A percentile compares a stretch with the other conserved stretches of the same genome.
These are phyloP conservation scores for Pampus argenteus DNA, from an alignment of 2,797 vertebrate species.

Conservation along the genomic window DNA sequence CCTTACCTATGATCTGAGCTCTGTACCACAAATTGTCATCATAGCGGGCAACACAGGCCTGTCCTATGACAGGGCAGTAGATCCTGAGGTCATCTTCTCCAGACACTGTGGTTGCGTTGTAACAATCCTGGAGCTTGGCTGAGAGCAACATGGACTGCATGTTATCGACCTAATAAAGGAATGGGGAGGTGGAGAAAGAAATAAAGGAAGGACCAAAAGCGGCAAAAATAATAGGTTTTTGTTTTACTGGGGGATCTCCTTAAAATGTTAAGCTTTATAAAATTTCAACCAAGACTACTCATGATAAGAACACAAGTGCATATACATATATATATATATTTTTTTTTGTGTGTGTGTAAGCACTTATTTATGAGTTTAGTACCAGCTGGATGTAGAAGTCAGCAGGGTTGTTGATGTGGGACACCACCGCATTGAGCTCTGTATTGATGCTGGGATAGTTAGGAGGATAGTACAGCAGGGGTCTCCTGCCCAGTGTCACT, in stretches of 20 bases:
- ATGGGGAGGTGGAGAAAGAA: background rate
- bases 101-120: conserved; percentile 38
- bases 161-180: conserved; percentile 73
- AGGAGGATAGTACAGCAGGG: conserved; percentile 72
- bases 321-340: too few species aligned
- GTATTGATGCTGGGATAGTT: conserved; percentile 63
- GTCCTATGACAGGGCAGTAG: conserved; percentile 76
- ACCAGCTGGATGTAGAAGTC: conserved; percentile 86
- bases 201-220: background rate
- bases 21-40: conserved; percentile 81
- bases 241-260: background rate
- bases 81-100: conserved; percentile 61
- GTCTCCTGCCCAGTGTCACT: conserved; percentile 29
- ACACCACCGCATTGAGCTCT: conserved; percentile 76
- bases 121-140: conserved; percentile 80
- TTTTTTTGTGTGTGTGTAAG: conserved; percentile 1
- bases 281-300: too few species aligned
- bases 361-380: conserved; percentile 12
- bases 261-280: background rate
- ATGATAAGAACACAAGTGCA: background rate
- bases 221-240: too few species aligned
- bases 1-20: conserved; percentile 79
- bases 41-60: conserved; percentile 80
- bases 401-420: conserved; percentile 78
- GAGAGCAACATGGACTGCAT: conserved; percentile 80